Percentiles rank a stretch among this genome's conserved stretches.
Evolutionary conservation across 2,113 vertebrate species (phyloP).

Genomic region (Oncorhynchus nerka): DNA sequence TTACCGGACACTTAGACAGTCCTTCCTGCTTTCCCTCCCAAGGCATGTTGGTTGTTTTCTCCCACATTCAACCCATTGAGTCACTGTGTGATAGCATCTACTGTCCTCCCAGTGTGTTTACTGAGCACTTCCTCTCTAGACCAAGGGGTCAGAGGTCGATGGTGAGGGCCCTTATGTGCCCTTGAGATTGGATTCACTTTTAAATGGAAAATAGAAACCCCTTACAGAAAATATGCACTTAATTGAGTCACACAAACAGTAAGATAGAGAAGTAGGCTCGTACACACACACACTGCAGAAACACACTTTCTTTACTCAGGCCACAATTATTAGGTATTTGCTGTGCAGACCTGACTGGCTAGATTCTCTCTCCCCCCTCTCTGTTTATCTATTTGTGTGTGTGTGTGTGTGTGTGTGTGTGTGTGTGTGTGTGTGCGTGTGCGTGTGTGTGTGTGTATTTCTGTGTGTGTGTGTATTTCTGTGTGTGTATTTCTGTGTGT

Average conservation of each 20-base stretch:
- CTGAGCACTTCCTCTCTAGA: conserved; percentile 61
- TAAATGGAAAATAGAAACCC: conserved; percentile 1
- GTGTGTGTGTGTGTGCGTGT: background rate
- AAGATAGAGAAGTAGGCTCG: background rate
- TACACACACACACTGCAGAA: background rate
- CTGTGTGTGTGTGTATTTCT: conserved; percentile 20
- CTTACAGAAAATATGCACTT: background rate
- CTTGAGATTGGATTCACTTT: conserved; percentile 48
- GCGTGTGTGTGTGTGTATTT: no score
- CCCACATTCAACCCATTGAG: conserved; percentile 55
- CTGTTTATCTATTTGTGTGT: background rate
- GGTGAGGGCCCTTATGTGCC: conserved; percentile 33
- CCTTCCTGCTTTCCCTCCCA: conserved; percentile 58
- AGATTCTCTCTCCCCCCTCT: conserved; percentile 61
- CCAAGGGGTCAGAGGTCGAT: conserved; percentile 54
- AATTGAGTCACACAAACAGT: background rate
- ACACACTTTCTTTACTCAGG: background rate
- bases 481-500: background rate
- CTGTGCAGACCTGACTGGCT: conserved; percentile 16
- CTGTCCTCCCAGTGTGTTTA: conserved; percentile 59
- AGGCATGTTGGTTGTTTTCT: conserved; percentile 37
- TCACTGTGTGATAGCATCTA: conserved; percentile 61
- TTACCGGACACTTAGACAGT: conserved; percentile 52
- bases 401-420: no score
- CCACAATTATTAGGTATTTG: conserved; percentile 32